Evolutionary conservation across 37 sponge, comb jelly and placozoan genomes (phyloP).

Genomic region (Halichondria panicea): DNA sequence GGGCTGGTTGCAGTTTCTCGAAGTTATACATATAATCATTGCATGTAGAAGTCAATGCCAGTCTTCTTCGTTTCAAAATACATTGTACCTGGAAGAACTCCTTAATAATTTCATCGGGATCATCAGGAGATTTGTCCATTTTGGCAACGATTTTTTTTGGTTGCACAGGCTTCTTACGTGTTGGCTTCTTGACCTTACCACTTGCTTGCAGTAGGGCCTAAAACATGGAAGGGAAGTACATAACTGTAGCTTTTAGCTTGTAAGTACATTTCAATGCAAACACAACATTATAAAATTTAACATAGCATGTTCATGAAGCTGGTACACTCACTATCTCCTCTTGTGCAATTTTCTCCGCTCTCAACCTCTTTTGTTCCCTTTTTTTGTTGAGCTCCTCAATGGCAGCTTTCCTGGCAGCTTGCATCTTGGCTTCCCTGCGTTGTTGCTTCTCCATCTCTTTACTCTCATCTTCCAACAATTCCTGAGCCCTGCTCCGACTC

Average conservation of each 20-base stretch:
- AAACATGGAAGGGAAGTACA: background rate
- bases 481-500: constrained; percentile 41
- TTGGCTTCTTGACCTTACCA: constrained; percentile 38
- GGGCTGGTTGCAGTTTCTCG: no score
- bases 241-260: background rate
- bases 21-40: no score
- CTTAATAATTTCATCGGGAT: background rate
- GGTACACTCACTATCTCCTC: constrained; percentile 73
- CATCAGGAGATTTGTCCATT: background rate
- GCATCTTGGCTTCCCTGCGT: constrained; percentile 40
- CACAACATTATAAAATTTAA: background rate
- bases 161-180: background rate
- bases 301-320: background rate
- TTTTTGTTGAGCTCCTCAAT: constrained; percentile 69
- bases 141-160: no score
- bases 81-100: constrained; percentile 51
- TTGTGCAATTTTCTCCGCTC: constrained; percentile 59
- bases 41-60: no score
- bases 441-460: constrained; percentile 34
- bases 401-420: constrained; percentile 72
- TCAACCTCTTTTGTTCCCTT: constrained; percentile 79
- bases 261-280: background rate
- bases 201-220: constrained; percentile 45
- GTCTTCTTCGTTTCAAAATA: no score
- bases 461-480: constrained; percentile 8